Evolutionary conservation across 2,113 vertebrate species (phyloP).

Genomic region (Macrotus californicus): DNA sequence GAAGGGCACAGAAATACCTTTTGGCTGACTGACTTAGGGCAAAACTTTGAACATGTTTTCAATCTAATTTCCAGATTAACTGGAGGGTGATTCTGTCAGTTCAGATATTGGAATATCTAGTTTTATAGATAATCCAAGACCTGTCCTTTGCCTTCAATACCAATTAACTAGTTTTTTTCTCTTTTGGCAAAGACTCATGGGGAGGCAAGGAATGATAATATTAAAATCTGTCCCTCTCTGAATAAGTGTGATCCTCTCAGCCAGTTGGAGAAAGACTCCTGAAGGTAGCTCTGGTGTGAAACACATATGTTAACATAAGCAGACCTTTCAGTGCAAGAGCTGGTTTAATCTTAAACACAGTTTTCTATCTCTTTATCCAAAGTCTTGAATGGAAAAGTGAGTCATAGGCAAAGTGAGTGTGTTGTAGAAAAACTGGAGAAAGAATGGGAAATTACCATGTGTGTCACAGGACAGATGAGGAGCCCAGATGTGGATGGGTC

Average conservation of each 20-base stretch:
- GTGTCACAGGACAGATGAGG: not conserved
- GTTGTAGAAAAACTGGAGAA: not conserved
- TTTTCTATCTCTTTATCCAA: not conserved
- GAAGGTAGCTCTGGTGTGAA: not conserved
- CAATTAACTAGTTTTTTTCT: not conserved
- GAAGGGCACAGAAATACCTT: not conserved
- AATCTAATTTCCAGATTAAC: not conserved
- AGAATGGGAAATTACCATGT: not conserved
- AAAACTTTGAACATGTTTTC: conserved; percentile 27
- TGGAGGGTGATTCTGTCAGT: not conserved
- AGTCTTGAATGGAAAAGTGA: not conserved
- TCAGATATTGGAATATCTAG: not conserved
- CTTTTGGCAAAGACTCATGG: not conserved
- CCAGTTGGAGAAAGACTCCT: not conserved
- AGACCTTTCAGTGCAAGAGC: not conserved
- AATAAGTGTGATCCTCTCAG: not conserved
- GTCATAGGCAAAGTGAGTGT: not conserved
- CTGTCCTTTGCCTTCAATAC: not conserved
- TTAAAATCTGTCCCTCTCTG: conserved; percentile 30
- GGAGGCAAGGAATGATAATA: conserved; percentile 32
- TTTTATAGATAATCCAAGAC: conserved; percentile 38
- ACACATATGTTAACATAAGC: not conserved
- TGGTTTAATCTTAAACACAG: not conserved
- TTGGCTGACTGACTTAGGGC: not conserved
- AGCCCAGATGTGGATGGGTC: rapidly evolving